Conservation (phyloP, 2,888 invertebrate species). For the Protonemura montana region DNA sequence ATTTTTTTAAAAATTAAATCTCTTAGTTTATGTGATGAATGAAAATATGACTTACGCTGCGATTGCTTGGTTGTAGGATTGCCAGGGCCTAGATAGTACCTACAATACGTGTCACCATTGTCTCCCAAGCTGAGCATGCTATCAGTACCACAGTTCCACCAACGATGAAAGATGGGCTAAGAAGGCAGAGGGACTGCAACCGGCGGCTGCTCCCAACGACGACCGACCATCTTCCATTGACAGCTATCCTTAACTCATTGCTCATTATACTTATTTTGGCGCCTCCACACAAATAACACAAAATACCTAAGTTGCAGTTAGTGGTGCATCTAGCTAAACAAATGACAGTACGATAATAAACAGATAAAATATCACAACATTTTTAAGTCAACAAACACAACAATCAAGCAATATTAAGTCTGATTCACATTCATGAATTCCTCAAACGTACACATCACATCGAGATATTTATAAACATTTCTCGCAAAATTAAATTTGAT, state of each 20-base stretch:
- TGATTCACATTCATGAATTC: conserved; percentile 44
- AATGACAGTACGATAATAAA: not conserved
- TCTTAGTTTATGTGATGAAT: not conserved
- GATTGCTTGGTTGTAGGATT: not conserved
- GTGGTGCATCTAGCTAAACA: not conserved
- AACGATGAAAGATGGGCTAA: not conserved
- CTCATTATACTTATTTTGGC: not conserved
- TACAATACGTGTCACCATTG: not conserved
- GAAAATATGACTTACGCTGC: not conserved
- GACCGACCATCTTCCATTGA: not conserved
- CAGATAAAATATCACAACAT: not conserved
- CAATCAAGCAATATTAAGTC: conserved; percentile 39
- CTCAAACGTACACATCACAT: conserved; percentile 41
- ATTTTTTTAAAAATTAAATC: no score
- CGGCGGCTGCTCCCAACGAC: not conserved
- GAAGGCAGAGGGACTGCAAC: not conserved
- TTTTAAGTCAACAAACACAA: conserved; percentile 2
- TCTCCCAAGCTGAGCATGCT: not conserved
- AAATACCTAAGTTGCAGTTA: not conserved
- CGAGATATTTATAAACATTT: conserved; percentile 15
- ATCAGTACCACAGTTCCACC: not conserved
- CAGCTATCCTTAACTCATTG: not conserved
- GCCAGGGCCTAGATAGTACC: not conserved
- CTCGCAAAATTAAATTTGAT: not conserved
- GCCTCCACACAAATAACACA: not conserved